Conservation (phyloP, 2,113 vertebrate species). For the Vulpes ferrilata region DNA sequence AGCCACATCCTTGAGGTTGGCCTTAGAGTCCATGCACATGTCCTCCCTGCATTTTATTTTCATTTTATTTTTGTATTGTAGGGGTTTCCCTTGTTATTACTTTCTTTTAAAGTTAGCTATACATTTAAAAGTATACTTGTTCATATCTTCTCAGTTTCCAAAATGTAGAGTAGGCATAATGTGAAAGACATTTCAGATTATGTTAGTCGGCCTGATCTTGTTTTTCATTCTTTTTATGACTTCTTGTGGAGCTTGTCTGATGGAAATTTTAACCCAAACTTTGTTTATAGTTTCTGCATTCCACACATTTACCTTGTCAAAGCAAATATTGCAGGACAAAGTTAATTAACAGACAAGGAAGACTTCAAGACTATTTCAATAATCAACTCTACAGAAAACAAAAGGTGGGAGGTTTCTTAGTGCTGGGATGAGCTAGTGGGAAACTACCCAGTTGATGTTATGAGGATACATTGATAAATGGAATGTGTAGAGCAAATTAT, state of each 20-base stretch:
- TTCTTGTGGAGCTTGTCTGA: background rate
- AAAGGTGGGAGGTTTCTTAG: background rate
- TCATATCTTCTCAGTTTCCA: background rate
- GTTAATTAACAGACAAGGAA: background rate
- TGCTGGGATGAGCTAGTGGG: background rate
- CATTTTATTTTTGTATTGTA: background rate
- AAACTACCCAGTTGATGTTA: background rate
- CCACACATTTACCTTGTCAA: background rate
- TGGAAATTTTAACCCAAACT: background rate
- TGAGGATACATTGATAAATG: background rate
- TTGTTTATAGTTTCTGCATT: background rate
- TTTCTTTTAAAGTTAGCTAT: background rate
- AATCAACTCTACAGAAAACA: background rate
- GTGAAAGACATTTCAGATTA: background rate
- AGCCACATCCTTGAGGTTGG: rapidly evolving
- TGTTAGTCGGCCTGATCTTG: background rate
- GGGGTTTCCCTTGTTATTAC: background rate
- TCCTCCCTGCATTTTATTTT: background rate
- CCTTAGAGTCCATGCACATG: background rate
- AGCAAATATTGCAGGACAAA: background rate
- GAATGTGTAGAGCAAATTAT: background rate
- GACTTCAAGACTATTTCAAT: background rate
- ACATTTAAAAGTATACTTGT: background rate
- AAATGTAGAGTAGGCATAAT: background rate
- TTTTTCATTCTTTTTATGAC: background rate